A percentile compares a stretch with the other conserved stretches of the same genome.
Evolutionary conservation across 1,140 invertebrate species (phyloP).

Genomic region (Procambarus virginalis): DNA sequence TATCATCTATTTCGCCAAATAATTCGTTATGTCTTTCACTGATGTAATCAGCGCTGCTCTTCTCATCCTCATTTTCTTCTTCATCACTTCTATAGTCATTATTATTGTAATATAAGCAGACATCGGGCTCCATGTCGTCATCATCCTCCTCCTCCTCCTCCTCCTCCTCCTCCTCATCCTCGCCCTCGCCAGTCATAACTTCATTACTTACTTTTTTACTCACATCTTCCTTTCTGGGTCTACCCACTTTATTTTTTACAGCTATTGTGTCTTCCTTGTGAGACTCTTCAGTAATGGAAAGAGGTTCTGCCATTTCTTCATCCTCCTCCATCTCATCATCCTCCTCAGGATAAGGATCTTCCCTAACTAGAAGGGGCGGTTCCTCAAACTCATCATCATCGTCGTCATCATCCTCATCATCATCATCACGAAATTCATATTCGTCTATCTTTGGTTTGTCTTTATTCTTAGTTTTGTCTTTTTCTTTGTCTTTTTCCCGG

Average conservation of each 20-base stretch:
- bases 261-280: conserved; percentile 10
- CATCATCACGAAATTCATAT: conserved; percentile 49
- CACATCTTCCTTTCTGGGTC: conserved; percentile 52
- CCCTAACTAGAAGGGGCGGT: conserved; percentile 63
- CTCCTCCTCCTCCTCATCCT: conserved; percentile 49
- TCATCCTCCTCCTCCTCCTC: conserved; percentile 67
- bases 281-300: conserved; percentile 12
- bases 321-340: conserved; percentile 64
- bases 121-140: conserved; percentile 66
- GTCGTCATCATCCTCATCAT: conserved; percentile 67
- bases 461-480: conserved; percentile 58
- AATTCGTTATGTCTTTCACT: conserved; percentile 66
- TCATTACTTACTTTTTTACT: conserved; percentile 22
- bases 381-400: conserved; percentile 69
- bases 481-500: conserved; percentile 62
- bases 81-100: conserved; percentile 58
- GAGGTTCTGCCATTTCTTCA: conserved; percentile 30
- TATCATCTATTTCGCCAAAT: conserved; percentile 69
- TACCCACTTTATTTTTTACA: conserved; percentile 39
- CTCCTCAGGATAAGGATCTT: conserved; percentile 69
- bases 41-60: conserved; percentile 61
- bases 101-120: conserved; percentile 68
- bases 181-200: background rate
- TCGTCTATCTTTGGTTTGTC: conserved; percentile 60
- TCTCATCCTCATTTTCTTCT: conserved; percentile 42